phyloP scores from a whole-genome alignment of 2,113 vertebrate species.

The Ranitomeya variabilis region DNA sequence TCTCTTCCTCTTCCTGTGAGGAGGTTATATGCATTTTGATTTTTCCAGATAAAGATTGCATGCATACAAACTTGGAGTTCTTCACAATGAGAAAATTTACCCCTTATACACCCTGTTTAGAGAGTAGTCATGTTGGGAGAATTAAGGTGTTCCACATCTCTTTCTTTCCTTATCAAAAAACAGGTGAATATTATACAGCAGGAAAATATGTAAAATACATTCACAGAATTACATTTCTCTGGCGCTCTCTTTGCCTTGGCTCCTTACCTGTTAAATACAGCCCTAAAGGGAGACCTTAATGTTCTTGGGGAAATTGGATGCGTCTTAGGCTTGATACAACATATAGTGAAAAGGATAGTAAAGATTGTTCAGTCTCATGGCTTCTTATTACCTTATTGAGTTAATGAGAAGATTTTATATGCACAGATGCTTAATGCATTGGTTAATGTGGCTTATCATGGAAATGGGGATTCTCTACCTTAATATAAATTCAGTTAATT shows the following conservation, averaged over 20 bases:
- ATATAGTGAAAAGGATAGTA: background rate
- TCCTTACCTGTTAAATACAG: conserved; percentile 16
- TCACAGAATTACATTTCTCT: background rate
- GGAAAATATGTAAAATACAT: background rate
- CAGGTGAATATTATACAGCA: background rate
- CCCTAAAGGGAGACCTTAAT: conserved; percentile 9
- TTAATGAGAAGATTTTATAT: conserved; percentile 16
- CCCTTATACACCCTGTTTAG: background rate
- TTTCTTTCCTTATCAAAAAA: background rate
- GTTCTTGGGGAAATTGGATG: background rate
- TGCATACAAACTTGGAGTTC: no score
- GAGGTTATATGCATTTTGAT: no score
- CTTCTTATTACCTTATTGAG: conserved; percentile 7
- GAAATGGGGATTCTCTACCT: background rate
- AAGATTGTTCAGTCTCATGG: conserved; percentile 19
- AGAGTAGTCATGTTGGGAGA: background rate
- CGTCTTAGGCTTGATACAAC: background rate
- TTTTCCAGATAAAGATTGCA: no score
- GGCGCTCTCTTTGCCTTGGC: background rate
- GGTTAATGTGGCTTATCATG: conserved; percentile 21
- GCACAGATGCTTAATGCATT: conserved; percentile 22
- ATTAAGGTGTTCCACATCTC: background rate
- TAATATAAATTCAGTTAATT: conserved; percentile 8
- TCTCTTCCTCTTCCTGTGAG: no score
- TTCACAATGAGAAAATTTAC: no score